These are phyloP conservation scores for Lophura nycthemera DNA, from an alignment of 2,113 vertebrate genomes.

Conservation along the genomic window DNA sequence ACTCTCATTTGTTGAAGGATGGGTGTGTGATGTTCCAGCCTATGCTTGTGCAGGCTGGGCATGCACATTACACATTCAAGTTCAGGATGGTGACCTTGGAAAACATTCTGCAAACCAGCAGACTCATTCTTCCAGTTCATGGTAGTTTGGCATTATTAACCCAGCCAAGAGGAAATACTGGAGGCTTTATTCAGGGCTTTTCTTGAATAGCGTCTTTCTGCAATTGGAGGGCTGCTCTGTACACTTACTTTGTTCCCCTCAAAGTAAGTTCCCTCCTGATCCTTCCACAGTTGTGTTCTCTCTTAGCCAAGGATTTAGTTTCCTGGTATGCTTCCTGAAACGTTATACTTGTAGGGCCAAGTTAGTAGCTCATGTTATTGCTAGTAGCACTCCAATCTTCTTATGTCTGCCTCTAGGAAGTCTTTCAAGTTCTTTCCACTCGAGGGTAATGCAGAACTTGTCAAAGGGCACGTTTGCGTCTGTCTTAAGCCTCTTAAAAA, in stretches of 20 bases:
- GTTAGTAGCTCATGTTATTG: not conserved
- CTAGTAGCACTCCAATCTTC: accelerated
- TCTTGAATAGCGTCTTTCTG: not conserved
- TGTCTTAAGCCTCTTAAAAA: not conserved
- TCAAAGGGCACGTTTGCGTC: not conserved
- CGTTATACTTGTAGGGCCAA: not conserved
- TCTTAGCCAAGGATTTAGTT: not conserved
- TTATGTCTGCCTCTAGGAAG: not conserved
- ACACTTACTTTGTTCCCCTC: not conserved
- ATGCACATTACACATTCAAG: accelerated
- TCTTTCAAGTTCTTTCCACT: not conserved
- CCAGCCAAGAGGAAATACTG: not conserved
- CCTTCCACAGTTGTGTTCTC: not conserved
- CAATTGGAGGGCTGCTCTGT: not conserved
- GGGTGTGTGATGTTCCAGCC: not conserved
- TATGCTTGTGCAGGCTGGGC: not conserved
- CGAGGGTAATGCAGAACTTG: not conserved
- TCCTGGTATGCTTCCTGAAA: not conserved
- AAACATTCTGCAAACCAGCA: not conserved
- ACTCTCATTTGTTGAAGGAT: not conserved
- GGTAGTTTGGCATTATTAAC: not conserved
- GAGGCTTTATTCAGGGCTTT: not conserved
- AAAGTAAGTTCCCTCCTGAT: not conserved
- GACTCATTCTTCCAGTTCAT: accelerated
- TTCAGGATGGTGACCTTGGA: not conserved